Evolutionary conservation across 23 tunicate species (phyloP).

Genomic region (Styela plicata): DNA sequence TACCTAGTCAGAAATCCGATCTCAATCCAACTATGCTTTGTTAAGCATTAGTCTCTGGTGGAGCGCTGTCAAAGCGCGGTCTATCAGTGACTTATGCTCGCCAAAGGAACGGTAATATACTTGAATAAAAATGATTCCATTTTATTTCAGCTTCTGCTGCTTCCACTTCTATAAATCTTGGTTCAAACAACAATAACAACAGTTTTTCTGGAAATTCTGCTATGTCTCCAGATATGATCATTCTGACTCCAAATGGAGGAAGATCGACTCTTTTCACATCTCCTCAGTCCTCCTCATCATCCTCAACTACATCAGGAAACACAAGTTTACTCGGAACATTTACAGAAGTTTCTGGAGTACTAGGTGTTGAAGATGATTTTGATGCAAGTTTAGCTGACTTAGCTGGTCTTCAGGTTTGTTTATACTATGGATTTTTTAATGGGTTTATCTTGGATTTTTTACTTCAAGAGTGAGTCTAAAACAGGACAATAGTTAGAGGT

Average conservation of each 20-base stretch:
- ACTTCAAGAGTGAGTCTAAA: too few relatives aligned
- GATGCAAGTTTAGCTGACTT: conserved; percentile 89
- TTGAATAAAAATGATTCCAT: not conserved
- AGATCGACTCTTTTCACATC: conserved; percentile 19
- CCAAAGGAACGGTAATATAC: too few relatives aligned
- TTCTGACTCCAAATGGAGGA: conserved; percentile 17
- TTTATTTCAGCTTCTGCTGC: conserved; percentile 31
- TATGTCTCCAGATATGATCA: conserved; percentile 20
- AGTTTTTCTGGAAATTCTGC: conserved; percentile 1
- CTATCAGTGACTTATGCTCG: too few relatives aligned
- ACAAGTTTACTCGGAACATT: conserved; percentile 54
- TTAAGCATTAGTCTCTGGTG: too few relatives aligned
- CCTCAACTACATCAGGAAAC: conserved; percentile 43
- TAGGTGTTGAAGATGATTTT: conserved; percentile 53
- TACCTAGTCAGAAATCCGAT: too few relatives aligned
- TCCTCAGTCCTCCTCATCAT: conserved; percentile 31
- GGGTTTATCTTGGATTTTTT: too few relatives aligned
- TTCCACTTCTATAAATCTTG: not conserved
- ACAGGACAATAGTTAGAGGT: too few relatives aligned
- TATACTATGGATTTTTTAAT: too few relatives aligned
- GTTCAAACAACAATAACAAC: conserved; percentile 13
- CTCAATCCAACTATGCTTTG: too few relatives aligned
- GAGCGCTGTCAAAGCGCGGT: too few relatives aligned
- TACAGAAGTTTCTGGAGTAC: conserved; percentile 15
- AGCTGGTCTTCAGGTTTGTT: conserved; percentile 69